phyloP scores from a whole-genome alignment of 2,888 invertebrate species.

The Dolichopus griseipennis region DNA sequence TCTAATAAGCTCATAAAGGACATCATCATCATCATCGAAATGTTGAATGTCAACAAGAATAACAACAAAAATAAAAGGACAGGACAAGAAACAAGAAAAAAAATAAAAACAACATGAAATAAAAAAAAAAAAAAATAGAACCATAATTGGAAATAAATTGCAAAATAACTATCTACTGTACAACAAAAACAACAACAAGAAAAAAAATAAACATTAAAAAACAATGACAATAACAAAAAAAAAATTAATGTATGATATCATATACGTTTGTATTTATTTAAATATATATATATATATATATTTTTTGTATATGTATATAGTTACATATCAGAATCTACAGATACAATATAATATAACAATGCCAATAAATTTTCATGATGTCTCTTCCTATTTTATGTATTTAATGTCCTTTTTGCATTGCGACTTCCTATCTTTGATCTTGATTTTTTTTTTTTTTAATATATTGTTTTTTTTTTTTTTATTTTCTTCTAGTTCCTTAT shows the following conservation, averaged over 20 bases:
- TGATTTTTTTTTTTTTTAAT: neutral
- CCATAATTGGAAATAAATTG: slow-evolving; percentile 4
- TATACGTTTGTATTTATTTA: neutral
- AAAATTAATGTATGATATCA: neutral
- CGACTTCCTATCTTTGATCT: neutral
- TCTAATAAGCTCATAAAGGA: neutral
- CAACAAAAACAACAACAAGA: too few species aligned
- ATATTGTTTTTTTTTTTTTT: too few species aligned
- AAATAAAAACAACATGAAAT: neutral
- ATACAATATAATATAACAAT: neutral
- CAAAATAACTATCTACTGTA: slow-evolving; percentile 2
- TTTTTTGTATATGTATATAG: too few species aligned
- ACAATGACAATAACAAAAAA: neutral
- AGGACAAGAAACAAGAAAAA: neutral
- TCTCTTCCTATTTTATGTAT: slow-evolving; percentile 1
- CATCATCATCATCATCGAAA: neutral
- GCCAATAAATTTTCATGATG: slow-evolving; percentile 3
- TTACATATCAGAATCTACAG: neutral
- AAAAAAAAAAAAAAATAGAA: neutral
- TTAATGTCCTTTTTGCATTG: neutral
- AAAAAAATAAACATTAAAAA: neutral
- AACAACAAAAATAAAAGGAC: neutral
- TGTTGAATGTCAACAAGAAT: neutral
- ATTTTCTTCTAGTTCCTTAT: too few species aligned
- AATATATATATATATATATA: neutral